phyloP scores from a whole-genome alignment of 2,888 invertebrate species.

The Lacanobia oleracea region DNA sequence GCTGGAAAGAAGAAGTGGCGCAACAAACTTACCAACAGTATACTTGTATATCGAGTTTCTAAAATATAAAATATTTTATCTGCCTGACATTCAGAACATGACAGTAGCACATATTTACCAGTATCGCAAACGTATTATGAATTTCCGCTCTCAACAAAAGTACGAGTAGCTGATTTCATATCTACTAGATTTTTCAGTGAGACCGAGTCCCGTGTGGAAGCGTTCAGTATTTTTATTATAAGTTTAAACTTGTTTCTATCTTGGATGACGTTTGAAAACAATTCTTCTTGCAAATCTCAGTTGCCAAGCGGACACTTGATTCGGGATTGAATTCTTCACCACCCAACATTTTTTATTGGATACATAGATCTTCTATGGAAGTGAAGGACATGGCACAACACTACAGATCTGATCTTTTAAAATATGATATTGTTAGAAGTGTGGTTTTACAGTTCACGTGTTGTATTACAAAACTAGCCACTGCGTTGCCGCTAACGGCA shows the following conservation, averaged over 20 bases:
- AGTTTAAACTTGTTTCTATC: slow-evolving; percentile 46
- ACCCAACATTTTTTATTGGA: slow-evolving; percentile 1
- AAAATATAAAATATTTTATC: slow-evolving; percentile 4
- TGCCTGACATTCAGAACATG: slow-evolving; percentile 6
- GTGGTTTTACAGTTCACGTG: no score
- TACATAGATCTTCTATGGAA: slow-evolving; percentile 7
- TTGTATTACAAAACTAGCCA: no score
- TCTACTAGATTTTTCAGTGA: slow-evolving; percentile 18
- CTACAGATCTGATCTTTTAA: no score
- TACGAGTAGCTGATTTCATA: slow-evolving; percentile 24
- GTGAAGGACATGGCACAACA: not conserved
- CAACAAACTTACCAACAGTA: not conserved
- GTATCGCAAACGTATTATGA: slow-evolving; percentile 10
- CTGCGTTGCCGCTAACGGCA: no score
- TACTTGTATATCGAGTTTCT: not conserved
- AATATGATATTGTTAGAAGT: no score
- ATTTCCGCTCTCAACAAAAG: slow-evolving; percentile 20
- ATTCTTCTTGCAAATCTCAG: no score
- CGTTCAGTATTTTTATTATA: slow-evolving; percentile 49
- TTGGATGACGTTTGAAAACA: not conserved
- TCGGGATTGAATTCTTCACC: no score
- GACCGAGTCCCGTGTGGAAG: slow-evolving; percentile 14
- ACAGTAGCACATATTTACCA: not conserved
- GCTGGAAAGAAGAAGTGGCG: not conserved
- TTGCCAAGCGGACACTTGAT: no score